A percentile compares a stretch with the other conserved stretches of the same genome.
Conservation (phyloP, 2,797 vertebrate species). For the Megalops cyprinoides region DNA sequence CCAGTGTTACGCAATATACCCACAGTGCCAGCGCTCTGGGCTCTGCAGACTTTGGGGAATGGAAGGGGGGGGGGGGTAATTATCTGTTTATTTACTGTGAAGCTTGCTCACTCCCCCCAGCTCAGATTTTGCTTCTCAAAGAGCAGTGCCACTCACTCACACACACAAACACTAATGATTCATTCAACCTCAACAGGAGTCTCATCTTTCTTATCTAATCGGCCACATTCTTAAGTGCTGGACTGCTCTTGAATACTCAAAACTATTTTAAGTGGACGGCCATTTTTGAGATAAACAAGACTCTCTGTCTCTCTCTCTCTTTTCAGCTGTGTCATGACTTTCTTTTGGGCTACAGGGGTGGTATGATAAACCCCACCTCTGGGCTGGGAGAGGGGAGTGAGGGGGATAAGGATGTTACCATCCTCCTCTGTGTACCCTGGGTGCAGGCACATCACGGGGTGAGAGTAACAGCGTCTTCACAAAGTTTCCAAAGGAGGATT, state of each 20-base stretch:
- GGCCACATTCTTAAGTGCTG: background rate
- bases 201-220: background rate
- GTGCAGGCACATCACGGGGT: background rate
- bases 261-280: background rate
- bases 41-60: slow-evolving; percentile 21
- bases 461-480: background rate
- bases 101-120: background rate
- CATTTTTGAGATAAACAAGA: background rate
- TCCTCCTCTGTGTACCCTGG: background rate
- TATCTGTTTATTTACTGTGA: slow-evolving; percentile 30
- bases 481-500: background rate
- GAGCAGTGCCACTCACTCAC: background rate
- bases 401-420: too few species aligned
- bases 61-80: background rate
- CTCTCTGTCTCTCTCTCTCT: too few species aligned
- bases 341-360: too few species aligned
- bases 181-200: background rate
- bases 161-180: slow-evolving; percentile 29
- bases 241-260: background rate
- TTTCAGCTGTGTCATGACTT: background rate
- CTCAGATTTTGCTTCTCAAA: background rate
- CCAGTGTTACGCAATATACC: slow-evolving; percentile 42
- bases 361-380: too few species aligned
- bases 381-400: too few species aligned
- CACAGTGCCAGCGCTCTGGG: slow-evolving; percentile 31